These are phyloP conservation scores for Rhorus exstirpatorius DNA, from an alignment of 2,888 invertebrate genomes.

Conservation along the genomic window DNA sequence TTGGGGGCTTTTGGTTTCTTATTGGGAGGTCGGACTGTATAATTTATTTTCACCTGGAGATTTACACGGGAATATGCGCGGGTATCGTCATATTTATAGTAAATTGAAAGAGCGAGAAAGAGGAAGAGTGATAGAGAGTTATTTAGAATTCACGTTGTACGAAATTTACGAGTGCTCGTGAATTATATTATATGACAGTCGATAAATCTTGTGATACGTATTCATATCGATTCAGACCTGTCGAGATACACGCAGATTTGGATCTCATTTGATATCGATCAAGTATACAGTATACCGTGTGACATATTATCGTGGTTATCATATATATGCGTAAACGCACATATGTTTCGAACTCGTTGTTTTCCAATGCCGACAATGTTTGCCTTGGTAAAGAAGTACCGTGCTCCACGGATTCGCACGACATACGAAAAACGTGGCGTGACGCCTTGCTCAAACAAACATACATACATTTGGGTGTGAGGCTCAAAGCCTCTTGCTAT, in stretches of 20 bases:
- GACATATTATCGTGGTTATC: neutral
- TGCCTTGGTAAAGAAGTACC: too few relatives aligned
- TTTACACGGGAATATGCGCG: neutral
- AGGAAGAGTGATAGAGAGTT: constrained; percentile 10
- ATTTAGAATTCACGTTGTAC: neutral
- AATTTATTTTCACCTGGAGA: constrained; percentile 20
- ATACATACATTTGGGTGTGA: too few relatives aligned
- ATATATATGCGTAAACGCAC: neutral
- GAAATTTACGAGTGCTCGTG: constrained; percentile 34
- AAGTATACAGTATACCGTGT: constrained; percentile 1
- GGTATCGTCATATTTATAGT: constrained; percentile 18
- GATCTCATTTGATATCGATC: constrained; percentile 14
- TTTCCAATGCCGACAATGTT: too few relatives aligned
- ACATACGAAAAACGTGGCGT: too few relatives aligned
- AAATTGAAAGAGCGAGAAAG: constrained; percentile 27
- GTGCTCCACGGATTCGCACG: too few relatives aligned
- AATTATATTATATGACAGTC: constrained; percentile 19
- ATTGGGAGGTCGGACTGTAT: too few relatives aligned
- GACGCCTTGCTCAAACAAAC: too few relatives aligned
- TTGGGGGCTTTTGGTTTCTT: too few relatives aligned
- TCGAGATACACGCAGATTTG: constrained; percentile 18
- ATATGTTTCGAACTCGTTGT: too few relatives aligned
- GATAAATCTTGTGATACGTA: constrained; percentile 59
- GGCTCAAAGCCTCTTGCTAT: too few relatives aligned
- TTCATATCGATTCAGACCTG: constrained; percentile 17